Percentiles rank a stretch among this genome's conserved stretches.
Evolutionary conservation across 2,113 vertebrate genomes (phyloP).

Genomic region (Heptranchias perlo): DNA sequence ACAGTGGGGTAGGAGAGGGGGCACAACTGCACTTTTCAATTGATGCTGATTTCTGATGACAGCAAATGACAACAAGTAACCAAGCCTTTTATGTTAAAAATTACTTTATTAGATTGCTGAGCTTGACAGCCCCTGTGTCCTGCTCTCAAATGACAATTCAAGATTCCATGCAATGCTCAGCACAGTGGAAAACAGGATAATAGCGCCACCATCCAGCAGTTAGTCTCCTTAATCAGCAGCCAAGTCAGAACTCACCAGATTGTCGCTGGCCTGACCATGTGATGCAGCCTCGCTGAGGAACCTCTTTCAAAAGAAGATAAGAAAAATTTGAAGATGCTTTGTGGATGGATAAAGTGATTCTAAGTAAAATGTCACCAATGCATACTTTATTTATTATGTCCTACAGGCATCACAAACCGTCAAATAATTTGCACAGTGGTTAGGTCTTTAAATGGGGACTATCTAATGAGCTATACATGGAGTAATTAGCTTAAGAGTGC

Average conservation of each 20-base stretch:
- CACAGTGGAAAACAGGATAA: conserved; percentile 20
- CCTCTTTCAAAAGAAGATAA: background rate
- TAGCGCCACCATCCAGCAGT: background rate
- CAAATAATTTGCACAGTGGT: background rate
- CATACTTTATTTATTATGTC: conserved; percentile 29
- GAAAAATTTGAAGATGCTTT: background rate
- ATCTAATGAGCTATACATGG: background rate
- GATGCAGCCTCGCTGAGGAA: background rate
- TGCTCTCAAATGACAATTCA: conserved; percentile 12
- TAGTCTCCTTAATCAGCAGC: background rate
- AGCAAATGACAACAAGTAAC: background rate
- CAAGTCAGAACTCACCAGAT: background rate
- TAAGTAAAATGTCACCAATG: background rate
- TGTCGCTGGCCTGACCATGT: background rate
- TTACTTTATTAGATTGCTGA: conserved; percentile 24
- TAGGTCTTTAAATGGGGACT: background rate
- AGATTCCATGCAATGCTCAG: conserved; percentile 28
- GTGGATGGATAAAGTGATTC: conserved; percentile 26
- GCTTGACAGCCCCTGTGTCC: conserved; percentile 26
- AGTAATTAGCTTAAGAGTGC: background rate
- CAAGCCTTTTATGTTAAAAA: background rate
- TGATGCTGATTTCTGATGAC: background rate
- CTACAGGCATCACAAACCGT: background rate
- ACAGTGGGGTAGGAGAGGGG: background rate
- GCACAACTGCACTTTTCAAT: background rate